phyloP scores from a whole-genome alignment of 2,888 invertebrate genomes.

The Chymomyza procnemis region DNA sequence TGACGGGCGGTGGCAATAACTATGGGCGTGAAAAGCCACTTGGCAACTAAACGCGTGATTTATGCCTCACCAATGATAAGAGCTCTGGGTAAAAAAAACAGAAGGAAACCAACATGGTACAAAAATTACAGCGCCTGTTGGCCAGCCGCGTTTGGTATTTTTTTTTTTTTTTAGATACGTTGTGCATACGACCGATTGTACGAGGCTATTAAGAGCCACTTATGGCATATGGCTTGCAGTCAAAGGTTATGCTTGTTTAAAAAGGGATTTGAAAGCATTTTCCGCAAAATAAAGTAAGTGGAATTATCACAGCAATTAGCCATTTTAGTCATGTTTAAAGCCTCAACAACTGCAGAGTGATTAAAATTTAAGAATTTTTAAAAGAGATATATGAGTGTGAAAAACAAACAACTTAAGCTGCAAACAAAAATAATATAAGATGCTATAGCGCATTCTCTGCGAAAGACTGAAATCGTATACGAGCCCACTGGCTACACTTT shows the following conservation, averaged over 20 bases:
- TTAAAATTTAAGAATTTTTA: too few relatives aligned
- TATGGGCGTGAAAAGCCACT: constrained; percentile 55
- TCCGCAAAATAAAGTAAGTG: too few relatives aligned
- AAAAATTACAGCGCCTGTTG: neutral
- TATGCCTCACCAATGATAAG: constrained; percentile 64
- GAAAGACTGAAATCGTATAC: too few relatives aligned
- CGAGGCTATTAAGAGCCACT: neutral
- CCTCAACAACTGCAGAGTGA: too few relatives aligned
- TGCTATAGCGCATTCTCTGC: too few relatives aligned
- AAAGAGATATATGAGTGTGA: too few relatives aligned
- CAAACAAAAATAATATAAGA: too few relatives aligned
- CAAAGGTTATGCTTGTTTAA: neutral
- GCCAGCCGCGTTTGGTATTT: too few relatives aligned
- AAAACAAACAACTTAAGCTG: too few relatives aligned
- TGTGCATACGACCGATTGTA: neutral
- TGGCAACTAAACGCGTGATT: constrained; percentile 72
- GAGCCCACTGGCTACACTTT: too few relatives aligned
- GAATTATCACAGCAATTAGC: too few relatives aligned
- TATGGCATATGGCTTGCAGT: neutral
- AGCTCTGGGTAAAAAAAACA: constrained; percentile 20
- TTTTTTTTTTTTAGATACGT: neutral
- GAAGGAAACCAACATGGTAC: neutral
- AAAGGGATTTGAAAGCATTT: neutral
- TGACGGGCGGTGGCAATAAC: constrained; percentile 22
- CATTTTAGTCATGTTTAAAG: too few relatives aligned